Base-by-base conservation (phyloP, 1,140 invertebrate species). In the Hestina assimilis region DNA sequence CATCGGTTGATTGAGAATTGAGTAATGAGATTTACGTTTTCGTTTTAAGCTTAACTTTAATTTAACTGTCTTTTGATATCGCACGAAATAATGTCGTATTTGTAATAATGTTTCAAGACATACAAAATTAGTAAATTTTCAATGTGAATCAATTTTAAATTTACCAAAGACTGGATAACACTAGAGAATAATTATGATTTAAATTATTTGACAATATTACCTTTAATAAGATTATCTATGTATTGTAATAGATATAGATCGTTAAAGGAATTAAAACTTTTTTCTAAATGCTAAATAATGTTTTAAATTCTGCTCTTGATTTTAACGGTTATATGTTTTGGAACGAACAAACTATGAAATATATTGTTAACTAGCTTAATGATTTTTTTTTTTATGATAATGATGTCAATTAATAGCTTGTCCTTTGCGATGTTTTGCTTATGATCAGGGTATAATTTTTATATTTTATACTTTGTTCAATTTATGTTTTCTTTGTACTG, bases 101-200 rank as follows among this genome's bases (percentile, higher is more conserved):
- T n/a, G n/a, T n/a, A n/a, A n/a, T n/a, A n/a, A n/a, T n/a, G n/a
- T n/a, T n/a, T n/a, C n/a, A n/a, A n/a, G n/a, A n/a, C n/a, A n/a
- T n/a, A n/a, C n/a, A n/a, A n/a, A n/a, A n/a, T n/a, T n/a, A n/a
- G n/a, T n/a, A n/a, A n/a, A n/a, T n/a, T n/a, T n/a, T n/a, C n/a
- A n/a, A n/a, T n/a, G n/a, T n/a, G n/a, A n/a, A n/a, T n/a, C n/a
- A n/a, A n/a, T n/a, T n/a, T n/a, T n/a, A n/a, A n/a, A n/a, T n/a
- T 19, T 50, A 59, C 63, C 53, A 65, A 65, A 65, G 58, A 61
- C 53, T 57, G 58, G 35, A 54, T 57, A 45, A 48, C 43, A 60
- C 28, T 54, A 45, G 14, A 20, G 12, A 45, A 38, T 54, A 45
- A 53, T 53, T 47, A 20, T 14, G 17, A 33, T 28, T n/a, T 28